Conservation (phyloP, 1,140 invertebrate genomes). For the Delia radicum region DNA sequence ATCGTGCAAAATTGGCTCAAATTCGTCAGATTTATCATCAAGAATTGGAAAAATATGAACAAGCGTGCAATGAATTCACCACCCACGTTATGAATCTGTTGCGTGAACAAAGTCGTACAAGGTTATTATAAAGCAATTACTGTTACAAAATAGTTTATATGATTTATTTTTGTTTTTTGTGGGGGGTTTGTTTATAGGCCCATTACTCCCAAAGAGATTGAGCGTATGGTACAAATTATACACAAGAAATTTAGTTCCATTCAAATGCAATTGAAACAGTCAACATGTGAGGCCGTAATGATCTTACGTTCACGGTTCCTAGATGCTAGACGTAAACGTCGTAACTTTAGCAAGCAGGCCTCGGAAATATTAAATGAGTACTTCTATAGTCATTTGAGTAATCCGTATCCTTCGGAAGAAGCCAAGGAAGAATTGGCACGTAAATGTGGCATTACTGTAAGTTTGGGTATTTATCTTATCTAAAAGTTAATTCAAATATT, state of each 20-base stretch:
- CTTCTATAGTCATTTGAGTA: conserved; percentile 99
- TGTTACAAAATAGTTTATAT: too few species aligned
- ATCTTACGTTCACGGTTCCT: conserved; percentile 89
- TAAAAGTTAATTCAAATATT: not conserved
- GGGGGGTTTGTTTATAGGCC: conserved; percentile 67
- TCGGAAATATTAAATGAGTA: conserved; percentile 99
- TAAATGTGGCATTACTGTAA: conserved; percentile 98
- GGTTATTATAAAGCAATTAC: too few species aligned
- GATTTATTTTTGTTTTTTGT: too few species aligned
- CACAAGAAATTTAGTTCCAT: conserved; percentile 99
- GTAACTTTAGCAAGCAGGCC: conserved; percentile 99
- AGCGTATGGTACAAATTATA: conserved; percentile 99
- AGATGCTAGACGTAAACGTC: conserved; percentile 95
- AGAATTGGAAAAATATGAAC: conserved; percentile 98
- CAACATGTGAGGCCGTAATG: conserved; percentile 99
- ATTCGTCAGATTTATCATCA: conserved; percentile 99
- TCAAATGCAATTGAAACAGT: conserved; percentile 99
- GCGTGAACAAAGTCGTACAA: conserved; percentile 93
- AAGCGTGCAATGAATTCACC: conserved; percentile 99
- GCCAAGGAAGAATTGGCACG: conserved; percentile 99
- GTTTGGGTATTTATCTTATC: conserved; percentile 44
- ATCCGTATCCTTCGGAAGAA: conserved; percentile 99
- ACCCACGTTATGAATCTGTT: conserved; percentile 99
- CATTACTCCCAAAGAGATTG: conserved; percentile 93
- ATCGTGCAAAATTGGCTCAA: conserved; percentile 97